Base-by-base conservation (phyloP, 2,113 vertebrate genomes). In the Eonycteris spelaea region DNA sequence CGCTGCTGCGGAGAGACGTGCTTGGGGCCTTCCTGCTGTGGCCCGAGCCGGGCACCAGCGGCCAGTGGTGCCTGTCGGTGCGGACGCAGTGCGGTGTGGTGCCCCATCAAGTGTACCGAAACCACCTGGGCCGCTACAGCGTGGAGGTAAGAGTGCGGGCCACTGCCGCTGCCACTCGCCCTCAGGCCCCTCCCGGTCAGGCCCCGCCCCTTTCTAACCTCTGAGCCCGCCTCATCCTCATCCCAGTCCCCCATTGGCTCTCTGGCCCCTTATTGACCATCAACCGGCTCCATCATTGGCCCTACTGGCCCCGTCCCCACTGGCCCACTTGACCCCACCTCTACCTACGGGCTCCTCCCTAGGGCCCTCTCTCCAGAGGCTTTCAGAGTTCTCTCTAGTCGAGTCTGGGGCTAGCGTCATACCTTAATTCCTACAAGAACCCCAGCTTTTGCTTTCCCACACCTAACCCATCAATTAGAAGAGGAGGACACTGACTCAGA, bases 11-110 rank as follows among this genome's bases (percentile, higher is more conserved):
- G 15, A 98, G 97, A 16, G 99, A 99, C 0, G 98, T 99, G 11
- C 98, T 99, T 0, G 99, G 99, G 0, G 98, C 99, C 6, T 99
- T 99, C 97, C 97, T 99, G 19, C 97, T 99, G 40, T 99, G 99
- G 96, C 98, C 99, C 0, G 99, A 99, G 97, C 98, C 98, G 0
- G 99, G 98, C 18, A 95, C 98, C 84, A 92, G 97, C 16, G 96
- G 96, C 91, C 98, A 98, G 91, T 99, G 99, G 97, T 98, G 98
- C 43, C 98, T 99, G n/a, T 98, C 99, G 13, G 98, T 99, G 92
- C 99, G 98, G 67, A 98, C 98, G 0, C 98, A 98, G n/a, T 99
- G 99, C 1, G 99, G 99, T 0, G 97, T 99, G 38, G 95, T 98
- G 30, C 98, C 98, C 21, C 98, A 99, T 61, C 96, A 98, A 16